Base-by-base conservation (phyloP, 2,113 vertebrate genomes). In the Dryoscopus gambensis region DNA sequence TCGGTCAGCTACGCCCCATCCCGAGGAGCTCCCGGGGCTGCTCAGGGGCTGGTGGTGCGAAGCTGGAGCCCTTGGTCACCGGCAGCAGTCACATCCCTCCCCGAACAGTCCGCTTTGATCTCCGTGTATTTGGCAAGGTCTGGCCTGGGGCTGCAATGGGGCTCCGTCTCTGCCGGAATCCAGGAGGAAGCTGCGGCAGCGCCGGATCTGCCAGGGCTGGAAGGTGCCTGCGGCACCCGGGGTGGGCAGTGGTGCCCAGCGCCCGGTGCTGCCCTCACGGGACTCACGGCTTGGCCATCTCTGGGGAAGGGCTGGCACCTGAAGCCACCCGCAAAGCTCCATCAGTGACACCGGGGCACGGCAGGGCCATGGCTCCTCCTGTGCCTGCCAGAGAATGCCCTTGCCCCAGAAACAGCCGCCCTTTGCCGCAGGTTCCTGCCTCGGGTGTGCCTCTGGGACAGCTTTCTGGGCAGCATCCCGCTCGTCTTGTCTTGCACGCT, bases 291-390 rank as follows among this genome's bases (percentile, higher is more conserved):
- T 50, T 15, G 10, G 69, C 52, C 14, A 10, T 5, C 3, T 37
- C 62, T 19, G 9, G 10, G 52, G 10, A 14, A 5, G 35, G 31
- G 35, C 1, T 68, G 44, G 71, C 44, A 15, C 24, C 42, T 28
- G 70, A 9, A 57, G 30, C 16, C 83, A 9, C 53, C 14, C 64
- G 8, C 30, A 35, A 27, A 53, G 19, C 49, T 68, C 42, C 4
- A 3, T 11, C 6, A 5, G 18, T 28, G 44, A 7, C 60, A 18
- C 1, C 1, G 9, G 23, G 50, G 6, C 56, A 21, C 1, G 2
- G 24, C 71, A 40, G 77, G 33, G 33, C 37, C n/a, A 4, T 59
- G 9, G 0, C 44, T 75, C 22, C 11, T 50, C 25, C 49, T n/a
- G 44, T n/a, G 12, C 19, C 1, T 17, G 23, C 14, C 47, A 7